Conservation (phyloP, 1,140 invertebrate species). For the Brachionus koreanus region DNA sequence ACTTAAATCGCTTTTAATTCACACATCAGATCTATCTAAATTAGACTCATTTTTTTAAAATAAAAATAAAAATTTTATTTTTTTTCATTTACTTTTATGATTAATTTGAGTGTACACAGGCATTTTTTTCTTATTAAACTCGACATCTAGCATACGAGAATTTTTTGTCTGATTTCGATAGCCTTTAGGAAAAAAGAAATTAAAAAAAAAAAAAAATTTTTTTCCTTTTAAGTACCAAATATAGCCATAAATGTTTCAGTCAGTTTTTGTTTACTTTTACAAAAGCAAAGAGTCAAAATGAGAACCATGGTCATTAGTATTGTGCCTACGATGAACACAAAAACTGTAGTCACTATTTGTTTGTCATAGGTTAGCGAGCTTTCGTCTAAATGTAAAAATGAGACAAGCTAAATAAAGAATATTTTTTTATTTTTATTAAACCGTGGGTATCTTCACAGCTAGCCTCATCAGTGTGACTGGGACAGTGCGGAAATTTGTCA, state of each 20-base stretch:
- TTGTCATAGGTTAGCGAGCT: neutral
- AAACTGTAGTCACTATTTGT: neutral
- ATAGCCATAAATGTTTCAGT: slow-evolving; percentile 12
- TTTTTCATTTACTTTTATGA: neutral
- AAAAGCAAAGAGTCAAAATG: neutral
- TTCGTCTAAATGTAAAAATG: neutral
- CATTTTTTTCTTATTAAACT: neutral
- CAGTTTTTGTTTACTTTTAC: neutral
- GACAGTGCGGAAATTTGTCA: slow-evolving; percentile 33
- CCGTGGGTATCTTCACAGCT: neutral
- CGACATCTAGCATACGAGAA: neutral
- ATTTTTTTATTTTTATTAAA: neutral
- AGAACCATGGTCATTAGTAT: neutral
- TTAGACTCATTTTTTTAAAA: too few relatives aligned
- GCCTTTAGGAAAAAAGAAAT: neutral
- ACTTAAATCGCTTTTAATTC: neutral
- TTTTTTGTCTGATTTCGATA: neutral
- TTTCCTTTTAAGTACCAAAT: neutral
- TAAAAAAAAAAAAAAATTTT: neutral
- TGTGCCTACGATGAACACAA: neutral
- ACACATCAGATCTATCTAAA: neutral
- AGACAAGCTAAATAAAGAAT: neutral
- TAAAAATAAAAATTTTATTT: too few relatives aligned
- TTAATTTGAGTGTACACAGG: neutral
- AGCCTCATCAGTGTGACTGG: neutral